These are phyloP conservation scores for Bombus waltoni DNA, from an alignment of 1,140 invertebrate species.

Conservation along the genomic window DNA sequence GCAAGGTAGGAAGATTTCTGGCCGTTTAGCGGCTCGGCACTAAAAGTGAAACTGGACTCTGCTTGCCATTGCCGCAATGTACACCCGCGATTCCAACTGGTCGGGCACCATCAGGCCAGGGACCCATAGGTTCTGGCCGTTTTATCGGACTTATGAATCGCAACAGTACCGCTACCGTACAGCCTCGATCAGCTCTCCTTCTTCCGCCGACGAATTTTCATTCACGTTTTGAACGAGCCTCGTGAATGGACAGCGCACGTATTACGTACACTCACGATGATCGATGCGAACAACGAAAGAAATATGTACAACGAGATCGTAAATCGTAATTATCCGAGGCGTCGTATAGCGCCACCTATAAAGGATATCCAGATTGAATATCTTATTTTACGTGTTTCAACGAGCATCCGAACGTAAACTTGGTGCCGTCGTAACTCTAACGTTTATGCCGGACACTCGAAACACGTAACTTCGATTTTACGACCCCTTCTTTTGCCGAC, in stretches of 20 bases:
- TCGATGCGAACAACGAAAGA: neutral
- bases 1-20: conserved; percentile 57
- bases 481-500: neutral
- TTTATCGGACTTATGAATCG: conserved; percentile 38
- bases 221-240: conserved; percentile 9
- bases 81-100: neutral
- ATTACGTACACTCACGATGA: neutral
- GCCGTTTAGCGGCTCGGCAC: conserved; percentile 64
- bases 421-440: neutral
- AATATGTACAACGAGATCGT: neutral
- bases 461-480: neutral
- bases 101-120: neutral
- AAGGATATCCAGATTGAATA: neutral
- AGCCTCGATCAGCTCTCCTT: conserved; percentile 1
- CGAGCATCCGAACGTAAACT: neutral
- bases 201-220: conserved; percentile 24
- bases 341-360: neutral
- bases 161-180: neutral
- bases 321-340: neutral
- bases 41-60: conserved; percentile 72
- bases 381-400: neutral
- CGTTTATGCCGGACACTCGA: neutral
- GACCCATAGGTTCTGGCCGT: neutral
- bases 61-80: conserved; percentile 36
- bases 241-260: conserved; percentile 17